Evolutionary conservation across 2,113 vertebrate species (phyloP).

Genomic region (Xiphophorus couchianus): DNA sequence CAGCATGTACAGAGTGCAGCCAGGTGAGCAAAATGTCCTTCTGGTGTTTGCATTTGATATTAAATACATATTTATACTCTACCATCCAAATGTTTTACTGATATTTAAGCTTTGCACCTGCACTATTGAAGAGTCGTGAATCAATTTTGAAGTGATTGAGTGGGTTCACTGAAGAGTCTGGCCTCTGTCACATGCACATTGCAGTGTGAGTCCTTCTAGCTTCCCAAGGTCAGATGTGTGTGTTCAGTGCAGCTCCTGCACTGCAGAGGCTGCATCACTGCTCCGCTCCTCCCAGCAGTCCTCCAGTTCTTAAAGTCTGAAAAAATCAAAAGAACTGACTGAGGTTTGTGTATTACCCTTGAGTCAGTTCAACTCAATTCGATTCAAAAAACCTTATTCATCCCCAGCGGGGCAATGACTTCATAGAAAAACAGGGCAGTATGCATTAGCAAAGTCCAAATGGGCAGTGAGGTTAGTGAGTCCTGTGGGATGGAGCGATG

Average conservation of each 20-base stretch:
- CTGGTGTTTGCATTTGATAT: no score
- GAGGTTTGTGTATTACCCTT: neutral
- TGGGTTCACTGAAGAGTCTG: neutral
- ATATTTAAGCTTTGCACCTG: neutral
- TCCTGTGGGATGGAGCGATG: no score
- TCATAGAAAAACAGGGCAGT: no score
- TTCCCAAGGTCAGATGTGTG: constrained; percentile 58
- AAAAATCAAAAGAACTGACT: constrained; percentile 6
- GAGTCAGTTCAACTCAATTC: neutral
- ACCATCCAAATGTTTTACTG: neutral
- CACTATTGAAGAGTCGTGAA: neutral
- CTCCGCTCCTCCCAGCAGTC: constrained; percentile 4
- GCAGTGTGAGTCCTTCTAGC: constrained; percentile 24
- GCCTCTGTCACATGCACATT: neutral
- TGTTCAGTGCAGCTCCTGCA: constrained; percentile 44
- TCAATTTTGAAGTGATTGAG: neutral
- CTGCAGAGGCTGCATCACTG: constrained; percentile 23
- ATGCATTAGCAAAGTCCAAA: no score
- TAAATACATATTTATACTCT: neutral
- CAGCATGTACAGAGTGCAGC: constrained; percentile 88
- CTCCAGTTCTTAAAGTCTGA: constrained; percentile 10
- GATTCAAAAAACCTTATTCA: no score
- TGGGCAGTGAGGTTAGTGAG: no score
- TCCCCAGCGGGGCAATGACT: no score
- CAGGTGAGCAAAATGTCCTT: constrained; percentile 78